Conservation (phyloP, 2,888 invertebrate genomes). For the Thysanoteuthis rhombus region DNA sequence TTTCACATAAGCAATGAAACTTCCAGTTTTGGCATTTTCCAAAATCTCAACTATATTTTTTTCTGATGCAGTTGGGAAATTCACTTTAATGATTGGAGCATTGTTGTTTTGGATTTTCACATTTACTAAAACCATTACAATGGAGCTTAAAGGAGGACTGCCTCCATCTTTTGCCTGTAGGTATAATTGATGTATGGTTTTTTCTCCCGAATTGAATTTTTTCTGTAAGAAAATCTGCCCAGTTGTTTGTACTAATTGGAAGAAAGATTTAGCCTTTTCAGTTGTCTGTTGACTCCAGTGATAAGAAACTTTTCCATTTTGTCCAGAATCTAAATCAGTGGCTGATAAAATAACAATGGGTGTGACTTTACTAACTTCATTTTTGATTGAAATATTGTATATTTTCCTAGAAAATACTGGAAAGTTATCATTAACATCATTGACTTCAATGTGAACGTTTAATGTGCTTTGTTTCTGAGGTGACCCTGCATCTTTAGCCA, state of each 20-base stretch:
- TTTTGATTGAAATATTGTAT: neutral
- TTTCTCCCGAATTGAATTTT: neutral
- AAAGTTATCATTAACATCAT: neutral
- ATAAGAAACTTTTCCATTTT: neutral
- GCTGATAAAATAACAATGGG: neutral
- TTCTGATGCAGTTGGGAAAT: neutral
- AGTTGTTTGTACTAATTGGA: neutral
- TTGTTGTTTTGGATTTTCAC: neutral
- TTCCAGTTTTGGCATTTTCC: neutral
- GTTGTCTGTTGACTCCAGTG: neutral
- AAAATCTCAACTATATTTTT: neutral
- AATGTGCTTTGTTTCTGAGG: neutral
- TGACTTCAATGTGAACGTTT: neutral
- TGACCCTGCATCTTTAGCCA: neutral
- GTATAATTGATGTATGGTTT: neutral
- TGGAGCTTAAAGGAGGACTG: neutral
- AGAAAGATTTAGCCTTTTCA: neutral
- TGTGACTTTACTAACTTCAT: neutral
- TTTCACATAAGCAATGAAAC: neutral
- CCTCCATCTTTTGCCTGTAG: neutral
- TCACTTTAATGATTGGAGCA: neutral
- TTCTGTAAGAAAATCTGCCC: neutral
- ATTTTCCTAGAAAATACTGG: neutral
- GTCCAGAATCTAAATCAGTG: neutral
- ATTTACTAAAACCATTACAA: neutral